Conservation (phyloP, 2,888 invertebrate genomes). For the Euphydryas editha region DNA sequence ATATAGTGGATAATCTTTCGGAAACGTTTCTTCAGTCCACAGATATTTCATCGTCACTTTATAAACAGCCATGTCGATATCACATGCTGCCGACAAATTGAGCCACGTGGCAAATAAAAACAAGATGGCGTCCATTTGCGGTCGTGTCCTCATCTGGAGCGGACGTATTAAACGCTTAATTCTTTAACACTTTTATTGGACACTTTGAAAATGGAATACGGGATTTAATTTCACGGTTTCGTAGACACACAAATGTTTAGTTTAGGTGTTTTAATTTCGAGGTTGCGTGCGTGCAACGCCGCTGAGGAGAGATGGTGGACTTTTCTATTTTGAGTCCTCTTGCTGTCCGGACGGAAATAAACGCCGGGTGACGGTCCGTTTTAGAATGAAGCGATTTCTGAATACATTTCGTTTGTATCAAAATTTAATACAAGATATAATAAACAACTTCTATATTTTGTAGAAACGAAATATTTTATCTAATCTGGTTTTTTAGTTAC, state of each 20-base stretch:
- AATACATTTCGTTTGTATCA: constrained; percentile 27
- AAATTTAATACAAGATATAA: constrained; percentile 23
- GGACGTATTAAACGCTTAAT: constrained; percentile 47
- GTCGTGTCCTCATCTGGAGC: constrained; percentile 54
- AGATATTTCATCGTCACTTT: constrained; percentile 93
- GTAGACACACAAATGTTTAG: constrained; percentile 41
- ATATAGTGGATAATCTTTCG: constrained; percentile 95
- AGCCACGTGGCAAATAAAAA: constrained; percentile 54
- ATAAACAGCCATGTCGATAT: constrained; percentile 92
- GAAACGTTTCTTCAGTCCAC: constrained; percentile 94
- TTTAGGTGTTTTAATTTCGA: constrained; percentile 46
- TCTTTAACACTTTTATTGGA: constrained; percentile 26
- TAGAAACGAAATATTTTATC: not conserved
- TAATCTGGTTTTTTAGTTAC: too few relatives aligned
- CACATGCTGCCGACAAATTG: constrained; percentile 78
- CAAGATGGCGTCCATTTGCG: constrained; percentile 71
- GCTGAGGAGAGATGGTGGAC: constrained; percentile 68
- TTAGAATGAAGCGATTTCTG: constrained; percentile 54
- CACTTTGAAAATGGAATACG: constrained; percentile 24
- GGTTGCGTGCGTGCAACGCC: constrained; percentile 68
- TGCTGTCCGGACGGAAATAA: constrained; percentile 75
- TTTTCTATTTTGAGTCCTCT: constrained; percentile 79
- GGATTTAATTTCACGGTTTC: constrained; percentile 46
- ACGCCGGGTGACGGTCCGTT: constrained; percentile 63
- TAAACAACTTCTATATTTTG: not conserved